Evolutionary conservation across 2,797 vertebrate genomes (phyloP).

Genomic region (Oryzias sinensis): DNA sequence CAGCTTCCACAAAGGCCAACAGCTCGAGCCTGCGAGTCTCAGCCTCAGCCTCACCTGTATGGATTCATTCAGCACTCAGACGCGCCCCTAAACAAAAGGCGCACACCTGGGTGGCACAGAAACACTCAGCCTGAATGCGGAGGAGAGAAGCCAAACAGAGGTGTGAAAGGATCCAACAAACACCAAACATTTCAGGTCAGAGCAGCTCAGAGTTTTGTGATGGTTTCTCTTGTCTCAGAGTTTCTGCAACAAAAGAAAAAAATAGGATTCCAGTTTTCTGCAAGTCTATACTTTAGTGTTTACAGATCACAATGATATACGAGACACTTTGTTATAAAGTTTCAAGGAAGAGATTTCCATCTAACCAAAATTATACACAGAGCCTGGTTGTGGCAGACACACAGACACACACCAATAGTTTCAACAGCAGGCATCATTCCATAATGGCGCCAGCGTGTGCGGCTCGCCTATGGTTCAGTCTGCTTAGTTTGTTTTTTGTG

Average conservation of each 20-base stretch:
- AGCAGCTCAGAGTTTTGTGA: too few species aligned
- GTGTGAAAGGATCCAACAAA: too few species aligned
- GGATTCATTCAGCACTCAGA: conserved; percentile 55
- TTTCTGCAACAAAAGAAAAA: conserved; percentile 3
- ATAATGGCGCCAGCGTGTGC: too few species aligned
- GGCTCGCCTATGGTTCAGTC: too few species aligned
- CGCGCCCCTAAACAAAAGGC: conserved; percentile 15
- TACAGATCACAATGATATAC: conserved; percentile 22
- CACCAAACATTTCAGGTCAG: too few species aligned
- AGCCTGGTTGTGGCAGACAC: conserved; percentile 34
- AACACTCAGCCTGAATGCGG: conserved; percentile 11
- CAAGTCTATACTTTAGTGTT: conserved; percentile 13
- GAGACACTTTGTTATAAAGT: conserved; percentile 9
- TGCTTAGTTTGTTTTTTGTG: too few species aligned
- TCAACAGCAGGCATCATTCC: too few species aligned
- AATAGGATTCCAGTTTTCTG: conserved; percentile 13
- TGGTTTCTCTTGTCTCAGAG: too few species aligned
- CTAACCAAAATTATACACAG: conserved; percentile 41
- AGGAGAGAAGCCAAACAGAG: too few species aligned
- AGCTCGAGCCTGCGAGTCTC: conserved; percentile 38
- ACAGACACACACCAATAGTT: too few species aligned
- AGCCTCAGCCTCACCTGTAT: conserved; percentile 65
- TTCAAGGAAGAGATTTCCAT: conserved; percentile 23
- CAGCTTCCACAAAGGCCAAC: conserved; percentile 58
- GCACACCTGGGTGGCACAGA: conserved; percentile 25